Conservation (phyloP, 2,797 vertebrate genomes). For the Diplodus puntazzo region DNA sequence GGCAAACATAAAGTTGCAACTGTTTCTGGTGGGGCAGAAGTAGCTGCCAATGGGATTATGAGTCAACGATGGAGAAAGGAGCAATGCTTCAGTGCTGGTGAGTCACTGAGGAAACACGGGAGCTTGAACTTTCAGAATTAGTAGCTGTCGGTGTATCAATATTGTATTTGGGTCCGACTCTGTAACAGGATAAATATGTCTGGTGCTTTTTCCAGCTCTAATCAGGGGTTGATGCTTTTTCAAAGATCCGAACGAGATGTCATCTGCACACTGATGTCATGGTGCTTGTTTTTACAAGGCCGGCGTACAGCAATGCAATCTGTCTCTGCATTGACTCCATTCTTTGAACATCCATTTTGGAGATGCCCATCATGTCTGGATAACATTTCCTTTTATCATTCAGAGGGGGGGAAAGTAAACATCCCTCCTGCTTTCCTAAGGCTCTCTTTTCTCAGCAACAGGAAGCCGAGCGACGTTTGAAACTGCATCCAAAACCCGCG, state of each 20-base stretch:
- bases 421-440: conserved; percentile 51
- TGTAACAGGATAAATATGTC: background rate
- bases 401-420: conserved; percentile 17
- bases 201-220: conserved; percentile 6
- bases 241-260: conserved; percentile 2
- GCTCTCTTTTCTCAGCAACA: conserved; percentile 53
- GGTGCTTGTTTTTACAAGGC: conserved; percentile 7
- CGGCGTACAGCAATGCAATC: conserved; percentile 18
- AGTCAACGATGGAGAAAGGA: conserved; percentile 22
- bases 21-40: conserved; percentile 40
- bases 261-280: background rate
- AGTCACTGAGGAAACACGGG: conserved; percentile 17
- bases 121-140: background rate
- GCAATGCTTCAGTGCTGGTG: conserved; percentile 12
- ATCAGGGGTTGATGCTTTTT: background rate
- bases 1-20: conserved; percentile 62
- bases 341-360: conserved; percentile 56
- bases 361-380: conserved; percentile 68
- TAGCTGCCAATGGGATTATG: conserved; percentile 34
- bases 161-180: conserved; percentile 11
- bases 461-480: conserved; percentile 69
- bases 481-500: conserved; percentile 65
- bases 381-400: conserved; percentile 74
- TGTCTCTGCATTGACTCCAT: conserved; percentile 52
- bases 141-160: conserved; percentile 1